Conservation (phyloP, 2,888 invertebrate species). For the Anodontia alba region DNA sequence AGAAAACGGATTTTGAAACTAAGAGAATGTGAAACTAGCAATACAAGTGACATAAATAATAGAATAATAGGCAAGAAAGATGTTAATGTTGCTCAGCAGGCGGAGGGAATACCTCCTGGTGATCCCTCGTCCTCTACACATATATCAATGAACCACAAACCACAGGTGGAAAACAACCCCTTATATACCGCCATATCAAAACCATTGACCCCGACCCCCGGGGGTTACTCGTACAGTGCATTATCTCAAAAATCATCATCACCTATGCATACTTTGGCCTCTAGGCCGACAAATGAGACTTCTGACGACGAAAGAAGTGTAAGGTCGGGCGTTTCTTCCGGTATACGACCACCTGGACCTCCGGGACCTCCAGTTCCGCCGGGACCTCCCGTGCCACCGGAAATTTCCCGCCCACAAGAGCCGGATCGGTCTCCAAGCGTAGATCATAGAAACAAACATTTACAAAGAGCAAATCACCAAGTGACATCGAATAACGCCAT, state of each 20-base stretch:
- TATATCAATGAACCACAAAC: conserved; percentile 53
- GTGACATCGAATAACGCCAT: conserved; percentile 75
- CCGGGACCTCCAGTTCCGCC: conserved; percentile 24
- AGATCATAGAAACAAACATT: neutral
- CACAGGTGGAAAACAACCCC: conserved; percentile 30
- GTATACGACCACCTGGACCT: conserved; percentile 23
- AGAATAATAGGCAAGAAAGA: conserved; percentile 19
- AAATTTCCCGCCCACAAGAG: conserved; percentile 20
- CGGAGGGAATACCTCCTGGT: conserved; percentile 2
- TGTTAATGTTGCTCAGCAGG: conserved; percentile 1
- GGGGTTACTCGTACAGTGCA: conserved; percentile 73
- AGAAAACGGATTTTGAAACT: conserved; percentile 81
- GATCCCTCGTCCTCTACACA: conserved; percentile 24
- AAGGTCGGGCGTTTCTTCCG: conserved; percentile 25
- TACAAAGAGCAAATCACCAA: conserved; percentile 47
- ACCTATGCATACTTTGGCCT: conserved; percentile 71
- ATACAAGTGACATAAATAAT: conserved; percentile 9
- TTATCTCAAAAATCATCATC: conserved; percentile 77
- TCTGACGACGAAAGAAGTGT: conserved; percentile 30
- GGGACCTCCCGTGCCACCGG: neutral
- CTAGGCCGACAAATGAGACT: conserved; percentile 29
- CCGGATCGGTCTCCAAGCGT: conserved; percentile 15
- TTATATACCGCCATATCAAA: conserved; percentile 66
- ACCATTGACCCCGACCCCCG: conserved; percentile 50
- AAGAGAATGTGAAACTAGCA: conserved; percentile 38